Base-by-base conservation (phyloP, 2,888 invertebrate species). In the Cephus pulcher region DNA sequence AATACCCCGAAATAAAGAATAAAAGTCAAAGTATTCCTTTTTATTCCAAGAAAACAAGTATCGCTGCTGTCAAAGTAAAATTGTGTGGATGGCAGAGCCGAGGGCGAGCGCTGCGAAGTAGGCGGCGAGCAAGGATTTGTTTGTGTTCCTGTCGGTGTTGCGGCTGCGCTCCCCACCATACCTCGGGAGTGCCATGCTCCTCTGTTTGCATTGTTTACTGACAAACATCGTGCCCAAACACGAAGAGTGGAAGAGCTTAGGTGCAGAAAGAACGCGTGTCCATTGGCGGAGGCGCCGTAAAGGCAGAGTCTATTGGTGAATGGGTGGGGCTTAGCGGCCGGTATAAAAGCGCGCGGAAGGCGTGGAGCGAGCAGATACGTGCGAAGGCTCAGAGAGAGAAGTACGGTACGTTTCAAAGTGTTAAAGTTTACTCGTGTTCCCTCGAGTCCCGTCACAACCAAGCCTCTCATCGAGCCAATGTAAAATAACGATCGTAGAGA, bases 181-280 rank as follows among this genome's bases (percentile, higher is more conserved):
- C 81, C 73, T 69, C 80, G 73, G 76, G 68, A 74, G 78, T 40
- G 56, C 79, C 78, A 78, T 79, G 77, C 78, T 77, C 81, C 84
- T 80, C 85, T 88, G 87, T 89, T 88, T 88, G 88, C 89, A 88
- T 87, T 88, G 87, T 90, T 90, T 89, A 87, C 86, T 87, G 89
- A 88, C 89, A 90, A 90, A 90, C 90, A 90, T 89, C 89, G 90
- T 88, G 85, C 82, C 83, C 85, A 87, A 88, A 87, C 86, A 85
- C 76, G 71, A 76, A 76, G 81, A 85, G 84, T 68, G 70, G 33
- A 56, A 76, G 40, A 76, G 34, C 77, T 68, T 15, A 77, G 71
- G 68, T 68, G 73, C 12, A 12, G 40, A 11, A 0, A 33, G 68
- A 0, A 2, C 34, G 0, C 70, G 56, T 11, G 32, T 56, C 74